Base-by-base conservation (phyloP, 1,140 invertebrate species). In the Drosophila jambulina region DNA sequence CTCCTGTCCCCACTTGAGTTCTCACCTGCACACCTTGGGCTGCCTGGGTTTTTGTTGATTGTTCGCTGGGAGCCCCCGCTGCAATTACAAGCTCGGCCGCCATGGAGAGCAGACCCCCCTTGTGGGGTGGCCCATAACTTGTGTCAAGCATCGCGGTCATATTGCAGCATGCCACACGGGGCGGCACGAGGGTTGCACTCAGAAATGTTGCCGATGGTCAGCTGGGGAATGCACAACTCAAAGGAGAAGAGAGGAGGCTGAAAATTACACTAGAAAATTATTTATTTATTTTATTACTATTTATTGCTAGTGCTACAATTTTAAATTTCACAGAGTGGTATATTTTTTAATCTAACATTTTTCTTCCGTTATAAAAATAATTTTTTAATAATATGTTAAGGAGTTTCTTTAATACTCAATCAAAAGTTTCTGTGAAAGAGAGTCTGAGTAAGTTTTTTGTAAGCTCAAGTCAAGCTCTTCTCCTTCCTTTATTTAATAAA, bases 171-270 rank as follows among this genome's bases (percentile, higher is more conserved):
- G 74, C 79, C 62, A 43, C 68, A 57, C 29, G n/a, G 29, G 32
- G 32, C 34, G 15, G 53, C 32, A 54, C 21, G 27, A 53, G 64
- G 65, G 56, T 32, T 74, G 68, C 76, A 67, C 68, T 65, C 69
- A 59, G 48, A 69, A 80, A 80, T 80, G 78, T 59, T 67, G 63
- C 57, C 45, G 51, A 74, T 80, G 78, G 78, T 51, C 62, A 80
- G 57, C 69, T 45, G 57, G 78, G 61, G 77, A 80, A 80, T 61
- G 78, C 69, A 42, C 36, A 45, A 25, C 15, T 42, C 75, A 34
- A 29, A 72, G 32, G 23, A 7, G 54, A n/a, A 36, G 29, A 9
- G n/a, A 59, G 25, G 12, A 29, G n/a, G 29, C 12, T 12, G 25
- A 27, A 45, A 34, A 2, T 45, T 45, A 8, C 63, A 65, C 63